Evolutionary conservation across 2,113 vertebrate species (phyloP), one percentile per base, ranked within the genome.

Genomic region (Clarias magur): DNA sequence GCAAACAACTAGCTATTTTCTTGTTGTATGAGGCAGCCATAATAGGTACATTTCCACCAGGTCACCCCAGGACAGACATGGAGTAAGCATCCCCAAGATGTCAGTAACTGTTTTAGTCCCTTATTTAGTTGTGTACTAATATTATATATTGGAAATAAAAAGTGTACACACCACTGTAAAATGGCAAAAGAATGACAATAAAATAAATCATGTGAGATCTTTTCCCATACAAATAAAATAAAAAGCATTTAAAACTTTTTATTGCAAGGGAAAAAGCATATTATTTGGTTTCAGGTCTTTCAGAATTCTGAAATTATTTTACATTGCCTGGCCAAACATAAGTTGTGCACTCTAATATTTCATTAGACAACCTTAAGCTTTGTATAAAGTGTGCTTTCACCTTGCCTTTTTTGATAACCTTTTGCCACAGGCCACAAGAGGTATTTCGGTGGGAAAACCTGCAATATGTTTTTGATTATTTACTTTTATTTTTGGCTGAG

Each of bases 1-100:
- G 34, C 60, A 59, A 21, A 70, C 42, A 80, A 54, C 59, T 62
- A 48, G 38, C 16, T n/a, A 83, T 83, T 82, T 53, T n/a, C 63
- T 0, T 83, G 81, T 59, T 83, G 38, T 48, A 48, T 62, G 23
- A 85, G 84, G 42, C 84, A 57, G n/a, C 27, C 48, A 68, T 56
- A 23, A 80, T 38, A 3, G 4, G 30, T 85, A 53, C 15, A n/a
- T 27, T 34, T 62, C 16, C 53, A 60, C n/a, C 60, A 19, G 27
- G 62, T 11, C 19, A 13, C 27, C 73, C 25, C 17, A 54, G 25
- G 4, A 34, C 19, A 53, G 17, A 83, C 38, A 9, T 27, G 27
- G 23, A 48, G 6, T 48, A 48, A 48, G 62, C 38, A 12, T 34
- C 53, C 25, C 34, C 53, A 70, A 34, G 27, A 17, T 84, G 53